Evolutionary conservation across 2,888 invertebrate species (phyloP), one percentile per base, ranked within the genome.

Genomic region (Chymomyza fuscimana): DNA sequence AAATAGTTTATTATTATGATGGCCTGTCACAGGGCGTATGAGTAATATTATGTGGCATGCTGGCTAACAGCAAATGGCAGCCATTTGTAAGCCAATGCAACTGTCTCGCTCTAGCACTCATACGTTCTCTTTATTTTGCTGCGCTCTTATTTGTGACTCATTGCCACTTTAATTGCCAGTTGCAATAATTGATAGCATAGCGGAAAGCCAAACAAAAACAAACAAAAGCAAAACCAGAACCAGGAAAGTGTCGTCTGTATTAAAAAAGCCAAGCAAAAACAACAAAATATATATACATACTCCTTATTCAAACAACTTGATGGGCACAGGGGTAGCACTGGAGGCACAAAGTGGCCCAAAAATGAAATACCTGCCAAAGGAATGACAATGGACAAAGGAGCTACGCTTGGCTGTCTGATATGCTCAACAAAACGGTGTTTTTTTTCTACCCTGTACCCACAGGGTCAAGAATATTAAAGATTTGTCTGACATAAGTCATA

Each of bases 121-220:
- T 32, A 32, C 32, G 5, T 32, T 32, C 16, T 56, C 22, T 56
- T 56, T 22, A 22, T 25, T 59, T 60, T 36, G n/a, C 29, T 59
- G 32, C 32, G 32, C 15, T 46, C 46, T n/a, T 51, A 50, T 25
- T 32, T 32, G 50, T 52, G 66, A 25, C 50, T 56, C 32, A 40
- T 66, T 60, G 66, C 51, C 52, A 51, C 60, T 29, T 67, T 67
- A 67, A 67, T 61, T 67, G 67, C 67, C 67, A 67, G 52, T 52
- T 52, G 67, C 61, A 67, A 67, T 61, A 67, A 67, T 67, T 61
- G 67, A 66, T 66, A 60, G 65, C 59, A 36, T 1, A 46, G 12
- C 40, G 40, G 1, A 46, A 12, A 46, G 19, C 16, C 19, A 19
- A 54, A 54, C 0, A 54, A 10, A 16, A n/a, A 19, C 15, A 16